Evolutionary conservation across 2,888 invertebrate genomes (phyloP).

Genomic region (Himalopsyche kuldschensis): DNA sequence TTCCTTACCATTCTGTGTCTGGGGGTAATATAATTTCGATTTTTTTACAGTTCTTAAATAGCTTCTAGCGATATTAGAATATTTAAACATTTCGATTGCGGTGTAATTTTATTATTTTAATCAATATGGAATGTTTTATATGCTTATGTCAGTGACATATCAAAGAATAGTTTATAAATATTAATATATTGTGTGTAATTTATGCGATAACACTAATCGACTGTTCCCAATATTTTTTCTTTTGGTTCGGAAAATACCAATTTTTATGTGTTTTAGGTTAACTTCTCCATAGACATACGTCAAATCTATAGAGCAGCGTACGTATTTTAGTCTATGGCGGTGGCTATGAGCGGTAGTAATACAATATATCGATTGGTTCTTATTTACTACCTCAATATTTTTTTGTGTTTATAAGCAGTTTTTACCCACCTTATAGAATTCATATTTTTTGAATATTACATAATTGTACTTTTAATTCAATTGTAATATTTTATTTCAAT

Average conservation of each 20-base stretch:
- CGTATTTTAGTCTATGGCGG: not conserved
- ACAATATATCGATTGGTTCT: not conserved
- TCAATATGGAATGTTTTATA: not conserved
- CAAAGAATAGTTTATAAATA: not conserved
- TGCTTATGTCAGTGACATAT: not conserved
- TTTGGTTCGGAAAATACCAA: not conserved
- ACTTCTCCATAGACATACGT: conserved; percentile 13
- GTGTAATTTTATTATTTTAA: not conserved
- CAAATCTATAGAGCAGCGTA: not conserved
- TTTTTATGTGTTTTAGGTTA: conserved; percentile 9
- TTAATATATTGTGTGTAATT: not conserved
- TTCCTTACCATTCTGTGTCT: not conserved
- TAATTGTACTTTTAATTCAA: too few species aligned
- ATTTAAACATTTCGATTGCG: conserved; percentile 9
- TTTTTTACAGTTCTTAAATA: conserved; percentile 1
- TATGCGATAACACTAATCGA: not conserved
- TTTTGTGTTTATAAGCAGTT: too few species aligned
- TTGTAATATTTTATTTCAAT: too few species aligned
- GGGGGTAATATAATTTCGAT: not conserved
- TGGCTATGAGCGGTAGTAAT: too few species aligned
- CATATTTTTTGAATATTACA: too few species aligned
- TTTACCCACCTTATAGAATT: too few species aligned
- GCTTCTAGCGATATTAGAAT: conserved; percentile 9
- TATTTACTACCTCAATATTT: not conserved
- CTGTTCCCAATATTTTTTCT: not conserved